A percentile compares a stretch with the other conserved stretches of the same genome.
phyloP scores from a whole-genome alignment of 2,888 invertebrate genomes.

The Dynastes tityus region DNA sequence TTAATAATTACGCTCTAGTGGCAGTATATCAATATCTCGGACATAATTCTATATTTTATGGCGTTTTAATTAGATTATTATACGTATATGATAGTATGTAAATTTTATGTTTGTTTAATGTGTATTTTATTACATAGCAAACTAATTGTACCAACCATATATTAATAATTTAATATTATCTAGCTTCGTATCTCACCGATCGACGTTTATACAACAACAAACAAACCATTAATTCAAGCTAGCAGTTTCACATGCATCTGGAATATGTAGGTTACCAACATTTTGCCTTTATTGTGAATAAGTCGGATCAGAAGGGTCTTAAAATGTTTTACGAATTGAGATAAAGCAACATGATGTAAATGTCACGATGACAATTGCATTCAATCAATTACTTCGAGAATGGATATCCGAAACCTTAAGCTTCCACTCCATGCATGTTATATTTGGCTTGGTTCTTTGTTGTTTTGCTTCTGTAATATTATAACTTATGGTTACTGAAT shows the following conservation, averaged over 20 bases:
- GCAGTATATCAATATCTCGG: conserved; percentile 27
- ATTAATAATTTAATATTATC: conserved; percentile 31
- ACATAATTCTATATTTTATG: conserved; percentile 38
- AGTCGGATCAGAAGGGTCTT: too few species aligned
- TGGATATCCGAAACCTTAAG: too few species aligned
- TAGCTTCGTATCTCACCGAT: neutral
- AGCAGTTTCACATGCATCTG: neutral
- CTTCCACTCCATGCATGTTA: too few species aligned
- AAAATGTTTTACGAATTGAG: too few species aligned
- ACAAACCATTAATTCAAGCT: neutral
- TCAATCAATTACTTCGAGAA: too few species aligned
- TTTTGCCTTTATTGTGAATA: neutral
- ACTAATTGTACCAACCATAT: conserved; percentile 30
- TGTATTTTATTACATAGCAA: conserved; percentile 27
- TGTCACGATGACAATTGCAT: too few species aligned
- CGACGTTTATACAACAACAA: conserved; percentile 20
- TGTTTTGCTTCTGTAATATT: too few species aligned
- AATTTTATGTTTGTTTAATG: conserved; percentile 42
- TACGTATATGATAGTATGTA: conserved; percentile 24
- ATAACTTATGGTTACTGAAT: too few species aligned
- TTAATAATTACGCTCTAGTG: conserved; percentile 31
- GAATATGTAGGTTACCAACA: too few species aligned
- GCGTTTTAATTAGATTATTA: conserved; percentile 42
- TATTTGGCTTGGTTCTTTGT: too few species aligned
- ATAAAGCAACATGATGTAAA: too few species aligned